phyloP scores from a whole-genome alignment of 2,888 invertebrate genomes.

The Stomorhina lunata region DNA sequence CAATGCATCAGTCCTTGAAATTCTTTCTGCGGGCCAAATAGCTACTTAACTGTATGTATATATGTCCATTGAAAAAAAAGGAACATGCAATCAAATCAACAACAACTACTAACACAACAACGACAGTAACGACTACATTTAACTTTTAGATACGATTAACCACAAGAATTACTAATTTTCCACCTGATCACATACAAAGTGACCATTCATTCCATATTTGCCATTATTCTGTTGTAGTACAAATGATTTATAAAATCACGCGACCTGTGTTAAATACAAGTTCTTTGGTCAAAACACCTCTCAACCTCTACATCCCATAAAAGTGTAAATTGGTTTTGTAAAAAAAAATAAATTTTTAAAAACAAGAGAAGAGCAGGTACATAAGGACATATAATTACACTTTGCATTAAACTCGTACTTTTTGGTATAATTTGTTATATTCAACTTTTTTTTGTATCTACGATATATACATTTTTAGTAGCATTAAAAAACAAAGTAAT shows the following conservation, averaged over 20 bases:
- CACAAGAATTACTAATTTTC: constrained; percentile 58
- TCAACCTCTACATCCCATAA: background rate
- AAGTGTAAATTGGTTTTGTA: constrained; percentile 1
- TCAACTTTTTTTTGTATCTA: background rate
- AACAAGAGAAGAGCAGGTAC: background rate
- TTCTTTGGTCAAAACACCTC: constrained; percentile 6
- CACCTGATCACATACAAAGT: constrained; percentile 37
- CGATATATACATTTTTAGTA: too few species aligned
- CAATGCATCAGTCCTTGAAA: too few species aligned
- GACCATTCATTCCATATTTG: constrained; percentile 17
- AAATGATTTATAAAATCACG: constrained; percentile 38
- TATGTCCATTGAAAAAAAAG: background rate
- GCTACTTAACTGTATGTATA: background rate
- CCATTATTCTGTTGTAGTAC: background rate
- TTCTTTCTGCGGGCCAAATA: too few species aligned
- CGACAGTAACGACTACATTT: constrained; percentile 45
- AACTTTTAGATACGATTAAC: constrained; percentile 46
- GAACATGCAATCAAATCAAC: constrained; percentile 52
- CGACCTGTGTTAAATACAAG: constrained; percentile 30
- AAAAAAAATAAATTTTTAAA: background rate
- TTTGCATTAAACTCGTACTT: constrained; percentile 2
- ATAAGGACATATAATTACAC: background rate
- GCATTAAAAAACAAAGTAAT: constrained; percentile 1
- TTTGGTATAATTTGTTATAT: constrained; percentile 22
- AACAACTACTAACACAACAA: background rate